A percentile compares a stretch with the other conserved stretches of the same genome.
Conservation (phyloP, 1,140 invertebrate species). For the Triops cancriformis region DNA sequence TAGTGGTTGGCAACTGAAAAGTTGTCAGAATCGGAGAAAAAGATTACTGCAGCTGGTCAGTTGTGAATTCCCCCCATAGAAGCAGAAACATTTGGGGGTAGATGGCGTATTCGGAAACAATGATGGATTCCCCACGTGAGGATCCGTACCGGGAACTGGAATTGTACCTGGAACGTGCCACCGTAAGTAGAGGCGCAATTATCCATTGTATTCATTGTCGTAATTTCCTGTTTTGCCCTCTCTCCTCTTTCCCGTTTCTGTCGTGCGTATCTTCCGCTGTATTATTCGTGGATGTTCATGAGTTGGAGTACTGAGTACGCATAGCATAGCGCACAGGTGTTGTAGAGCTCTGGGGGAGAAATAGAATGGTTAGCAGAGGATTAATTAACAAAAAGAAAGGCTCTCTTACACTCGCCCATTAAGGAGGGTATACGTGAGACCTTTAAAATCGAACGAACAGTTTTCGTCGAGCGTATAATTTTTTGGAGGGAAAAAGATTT, state of each 20-base stretch:
- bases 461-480: background rate
- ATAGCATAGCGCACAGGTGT: background rate
- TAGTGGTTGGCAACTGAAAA: background rate
- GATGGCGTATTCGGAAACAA: conserved; percentile 8
- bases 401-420: background rate
- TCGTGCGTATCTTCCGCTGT: too few species aligned
- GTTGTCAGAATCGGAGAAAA: background rate
- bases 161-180: conserved; percentile 21
- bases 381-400: background rate
- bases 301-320: too few species aligned
- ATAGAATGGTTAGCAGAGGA: background rate
- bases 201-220: background rate
- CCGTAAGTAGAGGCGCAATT: conserved; percentile 4
- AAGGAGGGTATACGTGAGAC: background rate
- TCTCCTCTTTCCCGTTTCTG: background rate
- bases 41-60: background rate
- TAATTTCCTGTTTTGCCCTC: background rate
- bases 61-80: background rate
- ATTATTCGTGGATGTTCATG: too few species aligned
- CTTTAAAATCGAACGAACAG: background rate
- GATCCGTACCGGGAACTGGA: conserved; percentile 24
- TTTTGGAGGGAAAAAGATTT: background rate
- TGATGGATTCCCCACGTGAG: background rate
- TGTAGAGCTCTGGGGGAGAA: background rate
- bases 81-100: too few species aligned